Evolutionary conservation across 37 sponge, comb jelly and placozoan species (phyloP), one percentile per base, ranked within the genome.

Genomic region (Halisarca cf. caerulea): DNA sequence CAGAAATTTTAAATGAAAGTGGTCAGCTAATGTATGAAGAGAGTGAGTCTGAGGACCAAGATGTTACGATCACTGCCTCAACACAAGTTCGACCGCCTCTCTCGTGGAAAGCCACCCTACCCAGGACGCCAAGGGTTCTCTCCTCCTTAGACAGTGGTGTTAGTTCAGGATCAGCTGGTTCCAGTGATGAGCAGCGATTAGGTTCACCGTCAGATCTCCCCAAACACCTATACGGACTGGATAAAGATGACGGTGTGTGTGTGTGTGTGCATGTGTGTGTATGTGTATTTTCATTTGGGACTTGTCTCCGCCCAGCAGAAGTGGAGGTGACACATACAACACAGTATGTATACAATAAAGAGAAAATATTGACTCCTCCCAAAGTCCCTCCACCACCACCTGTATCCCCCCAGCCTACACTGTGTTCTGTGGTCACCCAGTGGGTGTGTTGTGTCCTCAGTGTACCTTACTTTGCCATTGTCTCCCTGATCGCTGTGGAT

Each of bases 1-100:
- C 77, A n/a, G 77, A 74, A 3, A 83, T 92, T 28, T 47, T 92
- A 30, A 80, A 92, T 79, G 92, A 92, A 66, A 92, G 92, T 83
- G 92, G 92, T 11, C 92, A 92, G 28, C 24, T 43, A 1, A n/a
- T 74, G 21, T 74, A 44, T 39, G 77, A 74, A 40, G 77, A 40
- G 43, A 74, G 77, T 41, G 77, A 74, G 45, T 20, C 35, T 4
- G 69, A 68, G 4, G 33, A 68, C 27, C 33, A 68, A 1, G 69
- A 32, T 6, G 4, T 4, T 4, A 68, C 34, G 32, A 34, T 30
- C 32, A 34, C 17, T 23, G 6, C 64, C 20, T 62, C 64, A 7
- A 62, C 64, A 23, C 9, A 23, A 8, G 5, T 30, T 23, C 20
- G 64, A 5, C 15, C 64, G 5, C 5, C 30, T 23, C 28, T 23